Percentiles rank a stretch among this genome's conserved stretches.
phyloP scores from a whole-genome alignment of 2,113 vertebrate species.

The Oxyruncus cristatus region DNA sequence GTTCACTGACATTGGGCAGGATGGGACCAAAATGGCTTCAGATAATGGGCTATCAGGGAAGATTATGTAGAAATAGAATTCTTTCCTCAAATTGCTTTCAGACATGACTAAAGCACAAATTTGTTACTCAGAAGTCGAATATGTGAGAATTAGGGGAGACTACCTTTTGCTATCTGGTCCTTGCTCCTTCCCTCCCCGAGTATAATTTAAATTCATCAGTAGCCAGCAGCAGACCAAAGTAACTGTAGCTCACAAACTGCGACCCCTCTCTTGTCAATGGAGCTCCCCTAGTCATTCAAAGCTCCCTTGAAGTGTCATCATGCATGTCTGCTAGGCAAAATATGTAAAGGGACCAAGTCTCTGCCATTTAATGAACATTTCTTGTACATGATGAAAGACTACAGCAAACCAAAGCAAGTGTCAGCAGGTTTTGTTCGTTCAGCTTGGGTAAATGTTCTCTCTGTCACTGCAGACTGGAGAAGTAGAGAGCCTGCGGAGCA shows the following conservation, averaged over 20 bases:
- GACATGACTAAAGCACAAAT: not conserved
- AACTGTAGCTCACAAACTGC: not conserved
- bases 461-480: not conserved
- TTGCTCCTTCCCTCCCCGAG: not conserved
- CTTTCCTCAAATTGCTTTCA: not conserved
- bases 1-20: not conserved
- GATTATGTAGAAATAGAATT: not conserved
- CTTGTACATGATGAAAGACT: not conserved
- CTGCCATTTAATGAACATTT: not conserved
- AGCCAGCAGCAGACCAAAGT: not conserved
- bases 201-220: not conserved
- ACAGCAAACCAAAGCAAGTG: not conserved
- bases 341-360: not conserved
- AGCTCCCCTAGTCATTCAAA: not conserved
- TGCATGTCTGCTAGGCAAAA: not conserved
- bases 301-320: not conserved
- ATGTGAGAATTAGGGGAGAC: not conserved
- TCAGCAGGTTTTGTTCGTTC: not conserved
- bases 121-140: not conserved
- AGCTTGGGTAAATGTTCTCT: not conserved
- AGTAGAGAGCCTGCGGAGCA: not conserved
- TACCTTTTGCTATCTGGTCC: not conserved
- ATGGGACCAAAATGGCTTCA: not conserved
- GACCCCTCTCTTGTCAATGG: not conserved
- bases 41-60: not conserved